Percentiles rank a stretch among this genome's conserved stretches.
These are phyloP conservation scores for Rhodeus uyekii DNA, from an alignment of 2,797 vertebrate genomes.

Conservation along the genomic window DNA sequence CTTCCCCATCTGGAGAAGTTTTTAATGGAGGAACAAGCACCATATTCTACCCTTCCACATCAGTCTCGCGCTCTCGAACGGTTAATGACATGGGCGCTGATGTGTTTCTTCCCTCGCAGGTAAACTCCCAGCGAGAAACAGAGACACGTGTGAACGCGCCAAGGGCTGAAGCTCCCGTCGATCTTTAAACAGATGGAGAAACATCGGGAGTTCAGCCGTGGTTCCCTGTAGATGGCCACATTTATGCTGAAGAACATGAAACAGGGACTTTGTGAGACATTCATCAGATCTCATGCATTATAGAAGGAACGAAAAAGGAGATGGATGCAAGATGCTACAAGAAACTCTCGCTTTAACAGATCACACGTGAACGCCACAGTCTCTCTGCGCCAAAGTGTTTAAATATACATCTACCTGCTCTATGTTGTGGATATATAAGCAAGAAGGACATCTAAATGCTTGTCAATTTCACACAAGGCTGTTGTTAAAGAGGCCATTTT, in stretches of 20 bases:
- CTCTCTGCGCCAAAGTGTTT: neutral
- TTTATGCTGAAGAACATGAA: constrained; percentile 17
- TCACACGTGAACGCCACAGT: neutral
- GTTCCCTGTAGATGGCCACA: constrained; percentile 9
- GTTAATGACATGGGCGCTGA: constrained; percentile 8
- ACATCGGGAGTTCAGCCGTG: constrained; percentile 19
- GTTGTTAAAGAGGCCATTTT: neutral
- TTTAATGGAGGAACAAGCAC: constrained; percentile 24
- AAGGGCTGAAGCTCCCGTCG: constrained; percentile 14
- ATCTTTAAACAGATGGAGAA: constrained; percentile 43
- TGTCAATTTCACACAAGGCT: neutral
- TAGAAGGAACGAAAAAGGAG: constrained; percentile 1
- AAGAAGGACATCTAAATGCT: neutral
- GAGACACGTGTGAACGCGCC: neutral
- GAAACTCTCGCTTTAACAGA: neutral
- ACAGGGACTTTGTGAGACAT: neutral
- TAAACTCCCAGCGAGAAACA: constrained; percentile 12
- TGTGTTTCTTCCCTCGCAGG: constrained; percentile 13
- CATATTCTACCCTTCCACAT: constrained; percentile 2
- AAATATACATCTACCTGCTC: neutral
- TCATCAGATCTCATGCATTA: constrained; percentile 29
- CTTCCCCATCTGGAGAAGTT: constrained; percentile 21
- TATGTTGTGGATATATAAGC: neutral
- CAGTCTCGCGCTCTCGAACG: neutral
- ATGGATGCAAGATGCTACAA: neutral